A percentile compares a stretch with the other conserved stretches of the same genome.
Evolutionary conservation across 2,888 invertebrate species (phyloP).

Genomic region (Horisme vitalbata): DNA sequence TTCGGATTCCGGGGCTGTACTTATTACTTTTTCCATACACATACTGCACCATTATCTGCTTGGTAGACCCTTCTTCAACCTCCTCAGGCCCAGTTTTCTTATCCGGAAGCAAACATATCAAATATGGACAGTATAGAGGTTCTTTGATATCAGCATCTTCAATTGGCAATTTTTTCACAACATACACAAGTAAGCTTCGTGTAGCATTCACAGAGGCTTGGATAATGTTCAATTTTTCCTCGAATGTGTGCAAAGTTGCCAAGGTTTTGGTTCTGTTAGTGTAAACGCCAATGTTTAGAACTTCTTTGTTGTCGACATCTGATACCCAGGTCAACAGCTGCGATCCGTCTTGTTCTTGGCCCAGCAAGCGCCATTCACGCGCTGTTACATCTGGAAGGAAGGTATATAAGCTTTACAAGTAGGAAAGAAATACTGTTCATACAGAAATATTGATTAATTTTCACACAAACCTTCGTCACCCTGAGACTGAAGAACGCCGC

Average conservation of each 20-base stretch:
- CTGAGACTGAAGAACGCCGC: conserved; percentile 77
- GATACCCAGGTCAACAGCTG: conserved; percentile 87
- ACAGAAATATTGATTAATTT: conserved; percentile 27
- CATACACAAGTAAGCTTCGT: conserved; percentile 86
- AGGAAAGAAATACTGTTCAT: conserved; percentile 7
- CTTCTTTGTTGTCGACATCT: conserved; percentile 48
- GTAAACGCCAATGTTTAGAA: conserved; percentile 83
- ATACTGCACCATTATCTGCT: conserved; percentile 92
- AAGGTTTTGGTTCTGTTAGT: conserved; percentile 83
- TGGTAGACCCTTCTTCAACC: conserved; percentile 81
- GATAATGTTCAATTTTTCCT: conserved; percentile 85
- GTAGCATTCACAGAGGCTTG: conserved; percentile 90
- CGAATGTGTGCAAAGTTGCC: conserved; percentile 84
- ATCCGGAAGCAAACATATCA: conserved; percentile 82
- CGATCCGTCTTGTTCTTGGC: conserved; percentile 90
- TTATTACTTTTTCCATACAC: conserved; percentile 84
- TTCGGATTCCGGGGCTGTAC: conserved; percentile 73
- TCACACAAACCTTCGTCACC: conserved; percentile 69
- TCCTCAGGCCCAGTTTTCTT: conserved; percentile 58
- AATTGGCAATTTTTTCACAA: conserved; percentile 80
- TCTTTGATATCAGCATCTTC: conserved; percentile 55
- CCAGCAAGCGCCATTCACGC: conserved; percentile 90
- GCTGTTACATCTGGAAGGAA: conserved; percentile 81
- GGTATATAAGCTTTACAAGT: neutral
- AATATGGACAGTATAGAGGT: conserved; percentile 84